Evolutionary conservation across 2,113 vertebrate genomes (phyloP), one percentile per base, ranked within the genome.

Genomic region (Grammomys dolichurus): DNA sequence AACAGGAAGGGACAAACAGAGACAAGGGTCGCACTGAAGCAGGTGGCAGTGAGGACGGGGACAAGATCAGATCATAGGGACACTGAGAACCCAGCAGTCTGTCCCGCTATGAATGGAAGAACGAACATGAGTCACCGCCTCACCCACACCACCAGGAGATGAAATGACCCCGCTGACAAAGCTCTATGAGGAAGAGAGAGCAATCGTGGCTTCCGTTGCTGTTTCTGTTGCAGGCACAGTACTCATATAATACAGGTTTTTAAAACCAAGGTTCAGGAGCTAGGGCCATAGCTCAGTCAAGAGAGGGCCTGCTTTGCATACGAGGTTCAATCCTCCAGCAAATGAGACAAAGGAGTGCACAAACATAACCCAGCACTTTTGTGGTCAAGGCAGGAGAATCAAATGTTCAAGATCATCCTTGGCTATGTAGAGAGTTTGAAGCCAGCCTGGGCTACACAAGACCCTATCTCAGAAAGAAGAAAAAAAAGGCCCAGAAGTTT

Each of bases 1-100:
- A 81, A 96, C 31, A 91, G 91, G 94, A 96, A 96, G 73, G 76
- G 80, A 89, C 86, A 90, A 94, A 92, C 40, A 85, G n/a, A 95
- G 86, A 69, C 69, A 89, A 51, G 54, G 73, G 54, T 54, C 0
- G 0, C 2, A 33, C 76, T 0, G 65, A 33, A n/a, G 56, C 1
- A 0, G 6, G 12, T 3, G 6, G 17, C 13, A 65, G 43, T 48
- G 1, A 7, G 0, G 48, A 46, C 51, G 46, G 1, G 2, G 77
- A 46, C 2, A 16, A 26, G 73, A 22, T 93, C 88, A n/a, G 81
- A 54, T 73, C 36, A 2, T 40, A 36, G 60, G 91, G 46, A 95
- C 95, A 63, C 8, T 0, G 60, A n/a, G 90, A 90, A 10, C 95
- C 85, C 1, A 89, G 91, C 40, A 28, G 40, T 16, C 0, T 0